A percentile compares a stretch with the other conserved stretches of the same genome.
Evolutionary conservation across 2,113 vertebrate species (phyloP).

Genomic region (Lagenorhynchus albirostris): DNA sequence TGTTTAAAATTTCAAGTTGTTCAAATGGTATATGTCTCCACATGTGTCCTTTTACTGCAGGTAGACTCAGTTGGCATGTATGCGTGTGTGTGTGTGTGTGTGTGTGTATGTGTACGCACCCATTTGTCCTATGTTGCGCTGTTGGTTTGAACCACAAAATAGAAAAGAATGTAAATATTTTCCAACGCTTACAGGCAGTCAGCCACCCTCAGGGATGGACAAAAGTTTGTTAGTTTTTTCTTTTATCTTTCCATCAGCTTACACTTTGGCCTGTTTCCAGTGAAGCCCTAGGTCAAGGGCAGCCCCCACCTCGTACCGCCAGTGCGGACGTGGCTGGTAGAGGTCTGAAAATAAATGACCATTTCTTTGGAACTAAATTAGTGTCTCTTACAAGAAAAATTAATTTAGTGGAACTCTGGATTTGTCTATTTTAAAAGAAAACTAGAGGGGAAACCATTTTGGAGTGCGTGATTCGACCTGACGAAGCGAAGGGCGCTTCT

Average conservation of each 20-base stretch:
- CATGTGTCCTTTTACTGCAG: background rate
- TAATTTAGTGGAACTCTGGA: background rate
- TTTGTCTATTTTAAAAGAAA: background rate
- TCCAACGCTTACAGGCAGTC: background rate
- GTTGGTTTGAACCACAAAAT: conserved; percentile 2
- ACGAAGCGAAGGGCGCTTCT: background rate
- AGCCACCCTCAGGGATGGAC: background rate
- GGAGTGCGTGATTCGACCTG: background rate
- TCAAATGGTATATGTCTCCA: background rate
- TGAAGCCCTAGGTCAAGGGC: background rate
- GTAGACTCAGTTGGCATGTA: background rate
- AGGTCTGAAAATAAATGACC: background rate
- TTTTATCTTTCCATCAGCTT: conserved; percentile 44
- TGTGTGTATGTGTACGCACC: background rate
- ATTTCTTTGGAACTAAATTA: background rate
- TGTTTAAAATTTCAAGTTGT: background rate
- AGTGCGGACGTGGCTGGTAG: background rate
- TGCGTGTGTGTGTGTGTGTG: background rate
- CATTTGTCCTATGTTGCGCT: background rate
- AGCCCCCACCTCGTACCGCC: background rate
- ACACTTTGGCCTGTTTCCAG: conserved; percentile 3
- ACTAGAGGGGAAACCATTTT: background rate
- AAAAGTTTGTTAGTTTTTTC: background rate
- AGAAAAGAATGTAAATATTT: conserved; percentile 47
- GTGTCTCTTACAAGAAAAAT: background rate